Percentiles rank a stretch among this genome's conserved stretches.
These are phyloP conservation scores for Phocoena sinus DNA, from an alignment of 2,113 vertebrate genomes.

Conservation along the genomic window DNA sequence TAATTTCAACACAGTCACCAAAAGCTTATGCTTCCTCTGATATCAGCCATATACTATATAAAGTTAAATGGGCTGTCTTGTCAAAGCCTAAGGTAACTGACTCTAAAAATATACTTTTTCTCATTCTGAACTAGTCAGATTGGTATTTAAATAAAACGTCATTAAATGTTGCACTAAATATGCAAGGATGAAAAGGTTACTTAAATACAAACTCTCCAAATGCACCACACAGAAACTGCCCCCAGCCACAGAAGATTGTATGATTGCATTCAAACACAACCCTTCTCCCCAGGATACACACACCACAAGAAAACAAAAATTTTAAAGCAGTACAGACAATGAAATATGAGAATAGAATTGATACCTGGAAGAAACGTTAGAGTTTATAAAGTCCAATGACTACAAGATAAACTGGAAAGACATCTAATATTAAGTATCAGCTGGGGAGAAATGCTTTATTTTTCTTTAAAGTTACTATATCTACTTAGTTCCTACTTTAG, in stretches of 20 bases:
- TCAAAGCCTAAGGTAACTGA: conserved; percentile 8
- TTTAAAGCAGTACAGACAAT: neutral
- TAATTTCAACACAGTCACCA: conserved; percentile 32
- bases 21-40: neutral
- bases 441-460: neutral
- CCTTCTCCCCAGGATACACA: neutral
- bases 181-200: conserved; percentile 27
- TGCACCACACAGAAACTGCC: neutral
- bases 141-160: conserved; percentile 56
- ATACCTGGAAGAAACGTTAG: neutral
- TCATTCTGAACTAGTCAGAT: conserved; percentile 45
- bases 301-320: neutral
- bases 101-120: conserved; percentile 38
- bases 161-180: conserved; percentile 51
- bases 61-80: conserved; percentile 33
- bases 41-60: conserved; percentile 18
- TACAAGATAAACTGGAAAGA: neutral
- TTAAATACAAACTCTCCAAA: conserved; percentile 30
- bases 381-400: neutral
- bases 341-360: neutral
- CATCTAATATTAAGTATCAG: neutral
- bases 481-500: conserved; percentile 30
- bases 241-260: neutral
- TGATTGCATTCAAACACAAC: neutral
- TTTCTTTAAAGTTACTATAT: conserved; percentile 35